phyloP scores from a whole-genome alignment of 2,113 vertebrate genomes.

The Gallinago undulata region DNA sequence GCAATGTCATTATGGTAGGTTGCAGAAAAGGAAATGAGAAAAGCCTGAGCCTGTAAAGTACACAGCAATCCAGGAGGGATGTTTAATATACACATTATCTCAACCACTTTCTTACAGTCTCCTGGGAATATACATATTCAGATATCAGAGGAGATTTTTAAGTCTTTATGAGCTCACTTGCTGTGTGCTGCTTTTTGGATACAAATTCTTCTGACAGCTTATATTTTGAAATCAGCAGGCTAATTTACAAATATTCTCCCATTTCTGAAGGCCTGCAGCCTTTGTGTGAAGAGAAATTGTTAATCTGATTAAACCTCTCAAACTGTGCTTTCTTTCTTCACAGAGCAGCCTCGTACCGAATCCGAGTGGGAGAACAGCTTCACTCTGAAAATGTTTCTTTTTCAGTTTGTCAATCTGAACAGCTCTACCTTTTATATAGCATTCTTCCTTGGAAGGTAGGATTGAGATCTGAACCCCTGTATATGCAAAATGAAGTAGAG shows the following conservation, averaged over 20 bases:
- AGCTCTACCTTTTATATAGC: constrained; percentile 98
- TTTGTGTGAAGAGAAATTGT: neutral
- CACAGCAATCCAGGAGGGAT: neutral
- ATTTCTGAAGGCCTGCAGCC: neutral
- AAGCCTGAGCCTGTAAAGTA: neutral
- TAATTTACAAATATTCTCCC: neutral
- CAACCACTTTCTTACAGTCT: neutral
- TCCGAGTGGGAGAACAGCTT: constrained; percentile 99
- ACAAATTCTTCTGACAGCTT: neutral
- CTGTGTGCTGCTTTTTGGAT: neutral
- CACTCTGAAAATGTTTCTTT: constrained; percentile 98
- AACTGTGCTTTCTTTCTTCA: constrained; percentile 64
- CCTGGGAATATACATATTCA: neutral
- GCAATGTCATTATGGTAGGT: neutral
- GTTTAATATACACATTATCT: neutral
- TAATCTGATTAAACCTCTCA: constrained; percentile 7
- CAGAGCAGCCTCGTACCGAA: constrained; percentile 96
- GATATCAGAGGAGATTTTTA: neutral
- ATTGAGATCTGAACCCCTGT: neutral
- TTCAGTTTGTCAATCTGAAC: constrained; percentile 98
- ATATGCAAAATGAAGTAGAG: neutral
- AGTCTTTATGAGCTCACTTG: neutral
- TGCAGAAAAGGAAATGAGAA: neutral
- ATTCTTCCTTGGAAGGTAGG: constrained; percentile 95
- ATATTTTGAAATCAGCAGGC: neutral